A percentile compares a stretch with the other conserved stretches of the same genome.
Evolutionary conservation across 1,140 invertebrate genomes (phyloP).

Genomic region (Bactericera cockerelli): DNA sequence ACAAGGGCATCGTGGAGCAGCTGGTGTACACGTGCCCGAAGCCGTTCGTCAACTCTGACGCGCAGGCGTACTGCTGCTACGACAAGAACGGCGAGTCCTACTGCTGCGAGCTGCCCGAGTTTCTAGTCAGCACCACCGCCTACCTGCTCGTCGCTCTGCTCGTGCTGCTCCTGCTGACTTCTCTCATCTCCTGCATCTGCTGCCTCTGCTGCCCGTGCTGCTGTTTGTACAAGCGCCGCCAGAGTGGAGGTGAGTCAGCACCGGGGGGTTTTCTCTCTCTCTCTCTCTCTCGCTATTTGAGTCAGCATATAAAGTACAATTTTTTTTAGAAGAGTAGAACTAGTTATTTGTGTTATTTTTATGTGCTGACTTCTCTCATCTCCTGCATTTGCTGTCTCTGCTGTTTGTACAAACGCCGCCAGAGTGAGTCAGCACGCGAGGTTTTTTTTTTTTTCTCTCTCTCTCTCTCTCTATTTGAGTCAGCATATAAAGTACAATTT

Average conservation of each 20-base stretch:
- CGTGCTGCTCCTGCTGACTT: slow-evolving; percentile 16
- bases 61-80: slow-evolving; percentile 16
- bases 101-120: slow-evolving; percentile 16
- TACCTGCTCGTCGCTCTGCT: slow-evolving; percentile 14
- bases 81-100: slow-evolving; percentile 13
- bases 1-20: background rate
- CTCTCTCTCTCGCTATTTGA: no score
- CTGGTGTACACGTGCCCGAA: background rate
- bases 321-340: no score
- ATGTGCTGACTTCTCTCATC: slow-evolving; percentile 18
- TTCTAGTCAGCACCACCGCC: background rate
- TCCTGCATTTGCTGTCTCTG: slow-evolving; percentile 21
- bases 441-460: no score
- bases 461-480: no score
- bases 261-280: no score
- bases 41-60: background rate
- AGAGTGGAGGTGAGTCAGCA: slow-evolving; percentile 18
- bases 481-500: no score
- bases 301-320: no score
- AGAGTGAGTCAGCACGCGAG: no score
- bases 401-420: slow-evolving; percentile 17
- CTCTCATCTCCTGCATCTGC: slow-evolving; percentile 19
- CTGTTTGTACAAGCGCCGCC: slow-evolving; percentile 17
- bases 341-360: no score
- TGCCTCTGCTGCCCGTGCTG: slow-evolving; percentile 21